These are phyloP conservation scores for Homarus americanus DNA, from an alignment of 1,140 invertebrate genomes.

Conservation along the genomic window DNA sequence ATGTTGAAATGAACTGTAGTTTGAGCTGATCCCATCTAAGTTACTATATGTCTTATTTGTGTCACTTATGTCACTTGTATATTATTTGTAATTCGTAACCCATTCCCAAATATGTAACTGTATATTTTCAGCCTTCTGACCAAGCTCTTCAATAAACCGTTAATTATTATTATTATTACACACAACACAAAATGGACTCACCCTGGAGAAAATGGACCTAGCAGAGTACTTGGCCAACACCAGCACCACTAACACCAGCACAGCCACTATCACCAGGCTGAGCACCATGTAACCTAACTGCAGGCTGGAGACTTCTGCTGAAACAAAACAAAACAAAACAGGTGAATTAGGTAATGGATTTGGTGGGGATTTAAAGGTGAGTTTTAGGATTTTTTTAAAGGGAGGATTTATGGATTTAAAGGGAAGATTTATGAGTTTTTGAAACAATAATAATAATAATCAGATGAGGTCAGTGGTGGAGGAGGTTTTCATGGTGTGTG, in stretches of 20 bases:
- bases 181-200: too few relatives aligned
- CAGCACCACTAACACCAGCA: slow-evolving; percentile 17
- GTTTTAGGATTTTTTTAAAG: neutral
- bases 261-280: slow-evolving; percentile 27
- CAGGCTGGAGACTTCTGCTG: slow-evolving; percentile 10
- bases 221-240: slow-evolving; percentile 13
- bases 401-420: neutral
- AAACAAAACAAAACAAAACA: neutral
- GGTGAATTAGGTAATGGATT: neutral
- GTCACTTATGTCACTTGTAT: too few relatives aligned
- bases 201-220: slow-evolving; percentile 23
- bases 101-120: too few relatives aligned
- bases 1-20: too few relatives aligned
- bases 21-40: too few relatives aligned
- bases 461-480: too few relatives aligned
- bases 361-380: neutral
- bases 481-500: too few relatives aligned
- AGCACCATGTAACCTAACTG: slow-evolving; percentile 16
- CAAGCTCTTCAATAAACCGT: too few relatives aligned
- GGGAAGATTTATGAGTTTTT: neutral
- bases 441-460: neutral
- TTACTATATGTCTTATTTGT: too few relatives aligned
- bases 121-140: too few relatives aligned
- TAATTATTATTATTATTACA: too few relatives aligned
- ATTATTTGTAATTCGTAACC: too few relatives aligned